Percentiles rank a stretch among this genome's conserved stretches.
Conservation (phyloP, 2,888 invertebrate species). For the Rhaphigaster nebulosa region DNA sequence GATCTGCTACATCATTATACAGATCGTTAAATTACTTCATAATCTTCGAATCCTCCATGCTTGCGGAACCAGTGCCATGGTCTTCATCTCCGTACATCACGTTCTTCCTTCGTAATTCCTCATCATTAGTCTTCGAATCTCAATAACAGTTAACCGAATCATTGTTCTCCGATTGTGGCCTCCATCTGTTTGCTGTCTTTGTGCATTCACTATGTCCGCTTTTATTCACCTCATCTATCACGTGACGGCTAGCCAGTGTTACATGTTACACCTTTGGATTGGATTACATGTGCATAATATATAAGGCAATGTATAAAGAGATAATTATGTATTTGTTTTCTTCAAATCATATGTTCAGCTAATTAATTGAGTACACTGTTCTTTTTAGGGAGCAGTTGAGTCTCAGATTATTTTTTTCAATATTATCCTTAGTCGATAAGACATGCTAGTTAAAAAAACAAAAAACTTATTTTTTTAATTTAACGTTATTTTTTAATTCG, state of each 20-base stretch:
- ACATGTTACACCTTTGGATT: no score
- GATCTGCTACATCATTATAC: not conserved
- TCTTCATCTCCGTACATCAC: constrained; percentile 5
- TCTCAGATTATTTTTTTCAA: no score
- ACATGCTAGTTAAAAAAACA: no score
- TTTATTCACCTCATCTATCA: not conserved
- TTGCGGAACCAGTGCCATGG: not conserved
- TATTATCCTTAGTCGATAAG: no score
- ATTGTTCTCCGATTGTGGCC: not conserved
- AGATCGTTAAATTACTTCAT: not conserved
- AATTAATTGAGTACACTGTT: no score
- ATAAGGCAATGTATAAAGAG: no score
- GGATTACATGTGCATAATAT: no score
- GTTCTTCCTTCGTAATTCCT: not conserved
- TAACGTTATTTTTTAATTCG: no score
- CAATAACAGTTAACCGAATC: constrained; percentile 19
- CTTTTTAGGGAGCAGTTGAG: no score
- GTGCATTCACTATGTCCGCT: not conserved
- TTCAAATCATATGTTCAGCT: no score
- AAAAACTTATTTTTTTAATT: no score
- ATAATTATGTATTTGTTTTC: no score
- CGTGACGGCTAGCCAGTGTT: not conserved
- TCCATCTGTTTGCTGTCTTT: not conserved
- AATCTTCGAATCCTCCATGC: not conserved
- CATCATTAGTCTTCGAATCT: not conserved